A percentile compares a stretch with the other conserved stretches of the same genome.
phyloP scores from a whole-genome alignment of 1,140 invertebrate genomes.

The Scaptodrosophila lebanonensis region DNA sequence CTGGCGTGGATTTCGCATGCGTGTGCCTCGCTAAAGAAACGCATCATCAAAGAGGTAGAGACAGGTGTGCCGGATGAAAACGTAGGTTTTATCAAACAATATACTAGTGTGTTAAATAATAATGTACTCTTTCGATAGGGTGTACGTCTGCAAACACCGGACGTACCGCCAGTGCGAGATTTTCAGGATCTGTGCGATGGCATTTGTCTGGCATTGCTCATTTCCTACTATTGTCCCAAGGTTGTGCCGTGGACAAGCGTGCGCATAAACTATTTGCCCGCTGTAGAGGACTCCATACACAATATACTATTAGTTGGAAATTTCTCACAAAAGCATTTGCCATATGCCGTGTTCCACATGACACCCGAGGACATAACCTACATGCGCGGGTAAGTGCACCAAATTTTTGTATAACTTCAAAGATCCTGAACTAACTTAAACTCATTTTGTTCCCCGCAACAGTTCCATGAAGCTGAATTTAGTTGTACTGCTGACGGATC shows the following conservation, averaged over 20 bases:
- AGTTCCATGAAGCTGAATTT: constrained; percentile 95
- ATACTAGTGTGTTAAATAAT: not conserved
- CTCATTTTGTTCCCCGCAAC: constrained; percentile 50
- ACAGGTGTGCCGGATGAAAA: constrained; percentile 68
- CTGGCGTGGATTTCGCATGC: constrained; percentile 95
- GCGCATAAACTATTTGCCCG: constrained; percentile 84
- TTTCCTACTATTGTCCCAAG: constrained; percentile 96
- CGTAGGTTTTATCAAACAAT: constrained; percentile 26
- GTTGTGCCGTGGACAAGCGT: constrained; percentile 87
- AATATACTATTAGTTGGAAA: constrained; percentile 93
- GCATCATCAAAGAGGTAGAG: constrained; percentile 79
- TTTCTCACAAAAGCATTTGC: constrained; percentile 91
- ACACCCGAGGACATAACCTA: constrained; percentile 97
- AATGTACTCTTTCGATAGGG: constrained; percentile 36
- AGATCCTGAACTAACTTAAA: not conserved
- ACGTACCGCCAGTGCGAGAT: constrained; percentile 74
- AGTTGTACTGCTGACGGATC: constrained; percentile 94
- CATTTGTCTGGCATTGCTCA: constrained; percentile 90
- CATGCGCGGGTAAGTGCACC: constrained; percentile 87
- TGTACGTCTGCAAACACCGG: constrained; percentile 66
- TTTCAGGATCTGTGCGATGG: constrained; percentile 92
- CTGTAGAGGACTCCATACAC: constrained; percentile 89
- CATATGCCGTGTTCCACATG: constrained; percentile 95
- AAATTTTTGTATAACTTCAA: constrained; percentile 8
- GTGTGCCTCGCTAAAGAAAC: constrained; percentile 85